Percentiles rank a stretch among this genome's conserved stretches.
phyloP scores from a whole-genome alignment of 2,113 vertebrate species.

The Oreocharis arfaki region DNA sequence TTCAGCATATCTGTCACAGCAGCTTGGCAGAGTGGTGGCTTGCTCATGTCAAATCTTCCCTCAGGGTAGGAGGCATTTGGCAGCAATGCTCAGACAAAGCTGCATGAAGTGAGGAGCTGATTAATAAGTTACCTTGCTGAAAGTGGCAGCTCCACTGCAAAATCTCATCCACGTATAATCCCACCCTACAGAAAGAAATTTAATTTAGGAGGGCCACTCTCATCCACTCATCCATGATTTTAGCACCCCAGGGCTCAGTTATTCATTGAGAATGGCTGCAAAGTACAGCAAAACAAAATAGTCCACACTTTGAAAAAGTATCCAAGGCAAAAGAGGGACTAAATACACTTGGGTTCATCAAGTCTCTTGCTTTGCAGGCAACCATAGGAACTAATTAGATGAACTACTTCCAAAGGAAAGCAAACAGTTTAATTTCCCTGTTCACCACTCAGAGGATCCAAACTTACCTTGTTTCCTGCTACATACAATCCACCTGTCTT shows the following conservation, averaged over 20 bases:
- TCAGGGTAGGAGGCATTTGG: neutral
- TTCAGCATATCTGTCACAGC: neutral
- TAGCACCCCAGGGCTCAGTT: neutral
- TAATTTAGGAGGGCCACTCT: neutral
- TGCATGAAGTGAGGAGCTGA: neutral
- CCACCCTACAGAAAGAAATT: conserved; percentile 11
- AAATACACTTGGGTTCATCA: neutral
- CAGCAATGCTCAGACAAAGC: neutral
- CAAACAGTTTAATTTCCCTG: neutral
- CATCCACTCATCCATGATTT: neutral
- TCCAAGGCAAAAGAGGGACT: neutral
- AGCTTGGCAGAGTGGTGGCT: neutral
- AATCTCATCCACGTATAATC: neutral
- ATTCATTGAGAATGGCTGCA: neutral
- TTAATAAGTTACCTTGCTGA: conserved; percentile 1
- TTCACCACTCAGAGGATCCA: neutral
- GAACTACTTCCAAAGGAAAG: neutral
- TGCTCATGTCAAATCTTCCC: neutral
- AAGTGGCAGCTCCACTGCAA: neutral
- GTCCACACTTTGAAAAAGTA: neutral
- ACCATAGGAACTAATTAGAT: neutral
- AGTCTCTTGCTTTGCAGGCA: neutral
- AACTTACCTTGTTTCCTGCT: neutral
- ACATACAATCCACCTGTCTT: neutral
- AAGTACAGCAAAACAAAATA: neutral